Conservation (phyloP, 2,797 vertebrate species). For the Scomberomorus guttatus region DNA sequence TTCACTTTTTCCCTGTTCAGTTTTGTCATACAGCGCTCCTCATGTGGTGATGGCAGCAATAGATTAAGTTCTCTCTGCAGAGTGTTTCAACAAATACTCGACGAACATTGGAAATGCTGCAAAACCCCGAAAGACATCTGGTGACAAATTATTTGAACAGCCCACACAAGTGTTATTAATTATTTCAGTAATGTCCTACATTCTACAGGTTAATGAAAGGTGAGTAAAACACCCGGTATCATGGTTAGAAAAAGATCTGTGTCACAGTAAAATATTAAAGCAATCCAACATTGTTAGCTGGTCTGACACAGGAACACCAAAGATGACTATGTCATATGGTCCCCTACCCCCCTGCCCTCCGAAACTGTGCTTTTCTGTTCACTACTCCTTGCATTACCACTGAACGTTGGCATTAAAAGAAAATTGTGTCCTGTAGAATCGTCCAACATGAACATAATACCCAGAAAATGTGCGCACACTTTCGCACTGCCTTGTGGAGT, state of each 20-base stretch:
- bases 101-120: neutral
- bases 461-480: slow-evolving; percentile 1
- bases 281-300: neutral
- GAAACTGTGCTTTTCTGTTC: neutral
- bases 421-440: slow-evolving; percentile 2
- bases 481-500: slow-evolving; percentile 34
- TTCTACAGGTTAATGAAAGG: neutral
- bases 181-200: neutral
- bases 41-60: slow-evolving; percentile 32
- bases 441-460: neutral
- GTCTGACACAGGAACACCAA: neutral
- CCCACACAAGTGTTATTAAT: neutral
- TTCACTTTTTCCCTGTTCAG: slow-evolving; percentile 2
- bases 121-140: neutral
- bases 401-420: neutral
- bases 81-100: slow-evolving; percentile 27
- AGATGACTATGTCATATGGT: neutral
- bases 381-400: neutral
- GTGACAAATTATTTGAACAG: slow-evolving; percentile 10
- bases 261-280: slow-evolving; percentile 8
- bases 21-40: slow-evolving; percentile 10
- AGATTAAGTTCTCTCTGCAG: slow-evolving; percentile 23
- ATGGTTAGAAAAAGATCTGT: neutral
- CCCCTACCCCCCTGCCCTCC: neutral
- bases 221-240: neutral